These are phyloP conservation scores for Takifugu flavidus DNA, from an alignment of 2,113 vertebrate genomes.

Conservation along the genomic window DNA sequence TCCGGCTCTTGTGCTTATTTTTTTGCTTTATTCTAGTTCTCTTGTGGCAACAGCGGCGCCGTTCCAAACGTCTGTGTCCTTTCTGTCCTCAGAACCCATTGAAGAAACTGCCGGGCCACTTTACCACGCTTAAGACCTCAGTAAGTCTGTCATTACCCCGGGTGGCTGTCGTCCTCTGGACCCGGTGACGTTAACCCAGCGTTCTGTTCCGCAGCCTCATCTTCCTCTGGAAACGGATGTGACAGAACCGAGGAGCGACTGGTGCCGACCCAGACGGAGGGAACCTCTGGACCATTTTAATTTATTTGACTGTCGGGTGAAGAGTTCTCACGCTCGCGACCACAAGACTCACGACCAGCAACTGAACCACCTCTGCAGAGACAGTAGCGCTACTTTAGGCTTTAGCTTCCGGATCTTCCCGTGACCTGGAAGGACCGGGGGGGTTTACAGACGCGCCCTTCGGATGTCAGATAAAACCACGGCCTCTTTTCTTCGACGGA, in stretches of 20 bases:
- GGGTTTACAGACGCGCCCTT: constrained; percentile 21
- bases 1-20: too few relatives aligned
- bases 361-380: constrained; percentile 42
- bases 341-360: constrained; percentile 21
- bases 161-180: not conserved
- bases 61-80: not conserved
- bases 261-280: constrained; percentile 33
- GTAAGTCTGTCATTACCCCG: constrained; percentile 38
- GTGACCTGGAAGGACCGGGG: constrained; percentile 12
- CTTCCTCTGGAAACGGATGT: constrained; percentile 54
- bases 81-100: constrained; percentile 71
- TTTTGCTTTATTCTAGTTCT: too few relatives aligned
- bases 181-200: not conserved
- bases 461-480: constrained; percentile 11
- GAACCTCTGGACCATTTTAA: constrained; percentile 55
- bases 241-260: constrained; percentile 46
- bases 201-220: constrained; percentile 55
- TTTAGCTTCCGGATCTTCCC: not conserved
- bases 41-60: not conserved
- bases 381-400: constrained; percentile 28
- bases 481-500: constrained; percentile 7
- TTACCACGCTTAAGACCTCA: constrained; percentile 71
- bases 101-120: constrained; percentile 80
- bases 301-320: constrained; percentile 62
- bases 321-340: constrained; percentile 44